Evolutionary conservation across 2,797 vertebrate species (phyloP).

Genomic region (Lepus oiostolus): DNA sequence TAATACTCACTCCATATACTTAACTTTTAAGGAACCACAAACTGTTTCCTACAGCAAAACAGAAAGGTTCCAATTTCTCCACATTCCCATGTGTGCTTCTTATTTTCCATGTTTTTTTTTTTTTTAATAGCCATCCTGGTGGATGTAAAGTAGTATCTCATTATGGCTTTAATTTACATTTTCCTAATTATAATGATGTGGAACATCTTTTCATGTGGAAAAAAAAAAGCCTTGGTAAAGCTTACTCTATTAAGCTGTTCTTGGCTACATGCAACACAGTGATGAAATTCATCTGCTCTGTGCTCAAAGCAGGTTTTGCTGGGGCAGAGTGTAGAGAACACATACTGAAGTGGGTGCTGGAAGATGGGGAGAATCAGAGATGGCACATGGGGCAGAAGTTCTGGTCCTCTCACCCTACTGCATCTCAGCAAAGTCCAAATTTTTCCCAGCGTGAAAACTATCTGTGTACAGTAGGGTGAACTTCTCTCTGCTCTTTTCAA

Average conservation of each 20-base stretch:
- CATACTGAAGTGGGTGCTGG: not conserved
- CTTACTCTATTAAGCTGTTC: not conserved
- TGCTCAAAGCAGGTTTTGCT: not conserved
- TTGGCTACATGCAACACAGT: not conserved
- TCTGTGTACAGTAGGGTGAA: not conserved
- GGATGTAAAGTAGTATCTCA: too few relatives aligned
- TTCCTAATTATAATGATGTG: too few relatives aligned
- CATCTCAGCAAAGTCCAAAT: not conserved
- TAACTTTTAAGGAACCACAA: too few relatives aligned
- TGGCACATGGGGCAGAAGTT: not conserved
- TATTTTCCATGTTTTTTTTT: too few relatives aligned
- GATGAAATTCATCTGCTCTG: not conserved
- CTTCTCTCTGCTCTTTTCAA: not conserved
- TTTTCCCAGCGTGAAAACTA: not conserved
- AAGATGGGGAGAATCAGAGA: not conserved
- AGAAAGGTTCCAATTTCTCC: too few relatives aligned
- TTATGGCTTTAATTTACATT: too few relatives aligned
- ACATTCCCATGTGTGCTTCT: too few relatives aligned
- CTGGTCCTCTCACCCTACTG: fast-evolving
- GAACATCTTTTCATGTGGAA: too few relatives aligned
- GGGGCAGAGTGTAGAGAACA: not conserved
- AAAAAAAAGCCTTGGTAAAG: not conserved
- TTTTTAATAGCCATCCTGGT: too few relatives aligned
- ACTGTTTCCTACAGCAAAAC: too few relatives aligned
- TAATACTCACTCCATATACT: too few relatives aligned